phyloP scores from a whole-genome alignment of 2,888 invertebrate species.

The Schizotus pectinicornis region DNA sequence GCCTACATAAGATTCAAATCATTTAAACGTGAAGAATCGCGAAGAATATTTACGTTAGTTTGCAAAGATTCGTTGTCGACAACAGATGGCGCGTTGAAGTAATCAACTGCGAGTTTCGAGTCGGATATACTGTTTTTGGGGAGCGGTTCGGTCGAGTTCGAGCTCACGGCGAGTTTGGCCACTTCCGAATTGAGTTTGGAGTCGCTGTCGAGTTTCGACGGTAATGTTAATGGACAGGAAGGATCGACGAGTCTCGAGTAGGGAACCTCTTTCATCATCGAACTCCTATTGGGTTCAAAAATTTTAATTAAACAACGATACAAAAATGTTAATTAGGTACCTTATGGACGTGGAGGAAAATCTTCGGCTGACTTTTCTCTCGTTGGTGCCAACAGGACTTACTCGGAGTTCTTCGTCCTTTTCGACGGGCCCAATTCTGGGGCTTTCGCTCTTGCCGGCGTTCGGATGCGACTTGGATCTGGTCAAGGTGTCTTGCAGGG shows the following conservation, averaged over 20 bases:
- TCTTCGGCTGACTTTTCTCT: constrained; percentile 60
- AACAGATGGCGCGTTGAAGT: constrained; percentile 60
- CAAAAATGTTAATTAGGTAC: constrained; percentile 47
- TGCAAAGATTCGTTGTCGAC: constrained; percentile 50
- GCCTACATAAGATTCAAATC: constrained; percentile 31
- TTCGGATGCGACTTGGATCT: constrained; percentile 18
- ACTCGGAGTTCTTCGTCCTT: constrained; percentile 41
- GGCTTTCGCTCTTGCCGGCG: constrained; percentile 40
- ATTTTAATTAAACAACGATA: constrained; percentile 14
- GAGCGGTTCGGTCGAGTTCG: constrained; percentile 58
- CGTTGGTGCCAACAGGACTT: constrained; percentile 55
- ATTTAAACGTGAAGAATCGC: background rate
- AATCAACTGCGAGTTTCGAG: constrained; percentile 82
- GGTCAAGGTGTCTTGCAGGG: constrained; percentile 68
- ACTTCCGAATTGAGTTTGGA: constrained; percentile 69
- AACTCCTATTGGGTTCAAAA: constrained; percentile 43
- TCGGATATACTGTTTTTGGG: constrained; percentile 87
- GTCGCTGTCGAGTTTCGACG: constrained; percentile 72
- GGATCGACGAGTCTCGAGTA: constrained; percentile 79
- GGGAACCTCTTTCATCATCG: constrained; percentile 68
- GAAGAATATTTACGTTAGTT: constrained; percentile 24
- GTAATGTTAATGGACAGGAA: constrained; percentile 60
- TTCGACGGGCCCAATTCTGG: constrained; percentile 40
- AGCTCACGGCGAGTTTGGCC: constrained; percentile 54
- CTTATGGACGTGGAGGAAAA: constrained; percentile 69